Base-by-base conservation (phyloP, 2,113 vertebrate genomes). In the Caloenas nicobarica region DNA sequence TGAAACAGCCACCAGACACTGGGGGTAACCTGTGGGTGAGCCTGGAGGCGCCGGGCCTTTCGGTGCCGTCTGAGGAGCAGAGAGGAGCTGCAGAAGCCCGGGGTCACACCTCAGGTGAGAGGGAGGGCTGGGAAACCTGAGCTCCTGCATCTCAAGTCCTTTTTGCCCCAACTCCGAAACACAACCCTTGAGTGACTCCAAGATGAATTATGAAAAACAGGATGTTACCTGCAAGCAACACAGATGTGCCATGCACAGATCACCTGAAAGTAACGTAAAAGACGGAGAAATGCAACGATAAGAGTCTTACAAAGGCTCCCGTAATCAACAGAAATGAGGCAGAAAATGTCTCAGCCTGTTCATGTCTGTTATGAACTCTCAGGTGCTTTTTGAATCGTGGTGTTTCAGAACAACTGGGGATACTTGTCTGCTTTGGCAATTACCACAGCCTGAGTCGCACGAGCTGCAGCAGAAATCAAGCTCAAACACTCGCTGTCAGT, bases 351-450 rank as follows among this genome's bases (percentile, higher is more conserved):
- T 88, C 44, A 23, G 13, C 23, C 53, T 58, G 44, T 12, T 86
- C 29, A 56, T 0, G 0, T 16, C 65, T 31, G 10, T 26, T 23
- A 61, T 0, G 17, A 86, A 42, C 31, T 31, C 31, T 31, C 9
- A 0, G 13, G n/a, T 65, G 28, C n/a, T 69, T 92, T 91, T 10
- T 23, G 66, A 79, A 68, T 33, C 16, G 3, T 7, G 11, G 29
- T 25, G 42, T 87, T 84, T 68, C 53, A 76, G 82, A 64, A 79
- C 3, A 1, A 51, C 19, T 7, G 18, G 31, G 48, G 31, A 40
- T 10, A 36, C 16, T 25, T 48, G n/a, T 34, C 46, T 70, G 38
- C 61, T 78, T 46, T 42, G 62, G 33, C 31, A 81, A 26, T 7
- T 48, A 16, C 58, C 76, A 22, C 77, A 81, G 81, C 28, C 7